These are phyloP conservation scores for Scaptomyza pallida DNA, from an alignment of 1,140 invertebrate species.

Conservation along the genomic window DNA sequence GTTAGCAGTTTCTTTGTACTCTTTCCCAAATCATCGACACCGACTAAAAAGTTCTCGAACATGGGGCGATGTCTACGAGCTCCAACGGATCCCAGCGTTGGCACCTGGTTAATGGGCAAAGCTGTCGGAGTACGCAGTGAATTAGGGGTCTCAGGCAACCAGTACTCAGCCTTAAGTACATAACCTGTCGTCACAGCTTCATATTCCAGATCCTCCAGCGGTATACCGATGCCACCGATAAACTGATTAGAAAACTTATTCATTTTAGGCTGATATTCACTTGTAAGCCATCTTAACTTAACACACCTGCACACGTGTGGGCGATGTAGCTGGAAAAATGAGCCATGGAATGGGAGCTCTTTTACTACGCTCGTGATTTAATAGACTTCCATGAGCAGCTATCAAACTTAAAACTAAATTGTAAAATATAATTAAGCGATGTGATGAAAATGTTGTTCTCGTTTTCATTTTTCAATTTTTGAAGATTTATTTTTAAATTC, in stretches of 20 bases:
- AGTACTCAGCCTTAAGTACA: constrained; percentile 81
- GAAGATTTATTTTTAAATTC: not conserved
- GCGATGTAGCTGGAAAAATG: constrained; percentile 72
- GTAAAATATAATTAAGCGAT: constrained; percentile 9
- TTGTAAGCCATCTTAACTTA: not conserved
- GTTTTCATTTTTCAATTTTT: constrained; percentile 46
- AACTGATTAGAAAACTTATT: constrained; percentile 43
- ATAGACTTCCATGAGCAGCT: constrained; percentile 40
- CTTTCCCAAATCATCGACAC: constrained; percentile 65
- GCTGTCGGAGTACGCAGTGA: constrained; percentile 59
- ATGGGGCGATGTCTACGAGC: constrained; percentile 56
- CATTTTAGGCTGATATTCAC: not conserved
- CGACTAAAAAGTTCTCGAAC: constrained; percentile 73
- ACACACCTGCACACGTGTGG: constrained; percentile 73
- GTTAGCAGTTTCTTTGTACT: constrained; percentile 61
- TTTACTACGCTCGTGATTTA: constrained; percentile 56
- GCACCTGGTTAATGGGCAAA: constrained; percentile 56
- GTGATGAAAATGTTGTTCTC: constrained; percentile 29
- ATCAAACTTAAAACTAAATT: constrained; percentile 14
- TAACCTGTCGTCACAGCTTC: constrained; percentile 81
- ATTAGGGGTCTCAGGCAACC: constrained; percentile 61
- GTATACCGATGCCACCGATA: constrained; percentile 79
- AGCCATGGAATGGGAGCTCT: constrained; percentile 68
- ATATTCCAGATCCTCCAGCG: constrained; percentile 70
- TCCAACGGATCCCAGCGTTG: constrained; percentile 52